Conservation (phyloP, 2,797 vertebrate genomes). For the Caiman crocodilus region DNA sequence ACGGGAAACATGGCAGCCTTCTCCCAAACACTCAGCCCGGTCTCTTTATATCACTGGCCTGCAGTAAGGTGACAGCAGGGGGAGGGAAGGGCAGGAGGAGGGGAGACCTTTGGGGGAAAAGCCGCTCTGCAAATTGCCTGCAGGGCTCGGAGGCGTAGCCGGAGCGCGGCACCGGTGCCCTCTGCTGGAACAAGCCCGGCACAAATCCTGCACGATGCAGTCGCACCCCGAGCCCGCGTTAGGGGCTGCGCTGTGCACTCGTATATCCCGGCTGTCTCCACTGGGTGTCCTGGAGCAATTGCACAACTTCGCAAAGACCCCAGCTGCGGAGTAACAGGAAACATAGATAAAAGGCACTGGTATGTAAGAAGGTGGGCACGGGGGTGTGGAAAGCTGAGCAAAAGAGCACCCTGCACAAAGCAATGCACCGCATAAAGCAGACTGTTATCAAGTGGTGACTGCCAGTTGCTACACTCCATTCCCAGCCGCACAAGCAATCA, state of each 20-base stretch:
- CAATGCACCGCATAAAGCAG: neutral
- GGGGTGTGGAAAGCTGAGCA: neutral
- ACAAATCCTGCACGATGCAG: neutral
- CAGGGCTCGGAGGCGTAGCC: neutral
- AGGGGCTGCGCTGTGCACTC: neutral
- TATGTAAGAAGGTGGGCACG: neutral
- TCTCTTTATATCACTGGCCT: constrained; percentile 60
- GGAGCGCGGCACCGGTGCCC: neutral
- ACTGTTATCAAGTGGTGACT: neutral
- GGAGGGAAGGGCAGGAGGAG: constrained; percentile 11
- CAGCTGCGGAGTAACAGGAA: neutral
- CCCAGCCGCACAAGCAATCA: neutral
- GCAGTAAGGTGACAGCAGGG: constrained; percentile 31
- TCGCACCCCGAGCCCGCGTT: neutral
- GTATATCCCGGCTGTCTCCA: neutral
- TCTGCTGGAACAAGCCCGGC: neutral
- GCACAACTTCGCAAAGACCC: neutral
- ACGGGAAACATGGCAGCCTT: neutral
- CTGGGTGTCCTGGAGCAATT: neutral
- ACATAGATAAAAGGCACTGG: neutral
- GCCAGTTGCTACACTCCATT: neutral
- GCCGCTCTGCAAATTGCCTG: neutral
- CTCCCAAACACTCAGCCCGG: constrained; percentile 69
- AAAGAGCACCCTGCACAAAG: fast-evolving
- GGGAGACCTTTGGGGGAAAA: neutral